phyloP scores from a whole-genome alignment of 2,113 vertebrate genomes.

The Daphoenositta chrysoptera region DNA sequence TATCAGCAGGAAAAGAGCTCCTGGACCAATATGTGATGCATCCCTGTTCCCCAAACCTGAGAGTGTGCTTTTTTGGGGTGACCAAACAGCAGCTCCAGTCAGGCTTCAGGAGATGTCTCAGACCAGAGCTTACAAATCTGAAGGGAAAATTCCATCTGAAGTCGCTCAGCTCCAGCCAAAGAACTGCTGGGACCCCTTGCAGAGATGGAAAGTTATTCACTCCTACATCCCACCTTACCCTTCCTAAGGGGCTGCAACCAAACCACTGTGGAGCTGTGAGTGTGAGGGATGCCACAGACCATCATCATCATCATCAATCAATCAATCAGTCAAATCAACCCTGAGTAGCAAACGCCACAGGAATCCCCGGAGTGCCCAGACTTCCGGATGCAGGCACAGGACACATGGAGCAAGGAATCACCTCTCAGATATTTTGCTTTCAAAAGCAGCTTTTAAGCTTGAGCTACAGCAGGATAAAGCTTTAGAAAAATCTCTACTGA shows the following conservation, averaged over 20 bases:
- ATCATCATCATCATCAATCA: too few species aligned
- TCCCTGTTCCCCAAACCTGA: neutral
- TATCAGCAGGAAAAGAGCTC: neutral
- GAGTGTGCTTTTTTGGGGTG: neutral
- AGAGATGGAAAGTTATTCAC: neutral
- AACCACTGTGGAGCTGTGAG: neutral
- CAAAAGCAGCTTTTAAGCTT: neutral
- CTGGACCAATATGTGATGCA: rapidly evolving
- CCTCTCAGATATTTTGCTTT: neutral
- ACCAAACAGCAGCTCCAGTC: neutral
- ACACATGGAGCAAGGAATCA: neutral
- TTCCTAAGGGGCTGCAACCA: neutral
- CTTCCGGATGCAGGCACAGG: neutral
- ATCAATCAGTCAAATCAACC: neutral
- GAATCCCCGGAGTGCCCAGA: rapidly evolving
- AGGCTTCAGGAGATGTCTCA: neutral
- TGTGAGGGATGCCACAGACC: rapidly evolving
- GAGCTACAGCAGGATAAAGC: neutral
- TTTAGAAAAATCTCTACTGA: neutral
- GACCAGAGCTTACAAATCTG: neutral
- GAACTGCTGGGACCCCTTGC: neutral
- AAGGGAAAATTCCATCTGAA: neutral
- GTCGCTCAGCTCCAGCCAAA: neutral
- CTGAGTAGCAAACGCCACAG: rapidly evolving
- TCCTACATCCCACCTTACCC: neutral